phyloP scores from a whole-genome alignment of 2,888 invertebrate genomes.

The Dryobota labecula region DNA sequence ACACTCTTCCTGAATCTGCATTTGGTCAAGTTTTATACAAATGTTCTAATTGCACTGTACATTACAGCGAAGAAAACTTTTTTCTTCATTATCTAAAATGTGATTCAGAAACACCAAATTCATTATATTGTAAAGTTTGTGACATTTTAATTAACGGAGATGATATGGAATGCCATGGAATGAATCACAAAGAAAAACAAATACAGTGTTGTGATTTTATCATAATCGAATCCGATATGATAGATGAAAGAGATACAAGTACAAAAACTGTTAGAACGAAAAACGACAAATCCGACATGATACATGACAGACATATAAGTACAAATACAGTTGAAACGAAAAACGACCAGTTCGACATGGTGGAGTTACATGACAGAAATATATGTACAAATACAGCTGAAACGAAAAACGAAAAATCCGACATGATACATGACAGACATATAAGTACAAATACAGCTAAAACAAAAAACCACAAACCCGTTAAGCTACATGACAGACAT shows the following conservation, averaged over 20 bases:
- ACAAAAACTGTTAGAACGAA: background rate
- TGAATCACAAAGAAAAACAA: constrained; percentile 62
- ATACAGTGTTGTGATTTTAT: constrained; percentile 64
- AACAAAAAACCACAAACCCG: constrained; percentile 21
- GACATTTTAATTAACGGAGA: constrained; percentile 76
- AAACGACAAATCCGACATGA: background rate
- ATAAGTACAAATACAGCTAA: constrained; percentile 51
- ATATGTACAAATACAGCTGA: background rate
- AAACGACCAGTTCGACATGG: too few relatives aligned
- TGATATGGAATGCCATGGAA: constrained; percentile 68
- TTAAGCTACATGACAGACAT: constrained; percentile 15
- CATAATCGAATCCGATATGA: constrained; percentile 59
- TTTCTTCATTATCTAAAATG: constrained; percentile 73
- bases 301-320: background rate
- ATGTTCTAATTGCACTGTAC: constrained; percentile 78
- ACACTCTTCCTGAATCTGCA: constrained; percentile 68
- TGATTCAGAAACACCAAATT: constrained; percentile 66
- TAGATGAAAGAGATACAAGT: constrained; percentile 21
- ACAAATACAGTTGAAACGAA: constrained; percentile 55
- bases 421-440: background rate
- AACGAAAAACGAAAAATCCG: background rate
- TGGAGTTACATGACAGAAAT: constrained; percentile 33
- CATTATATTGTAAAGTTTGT: constrained; percentile 77
- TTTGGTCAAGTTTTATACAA: constrained; percentile 72
- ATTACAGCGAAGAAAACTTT: constrained; percentile 76